Percentiles rank a stretch among this genome's conserved stretches.
These are phyloP conservation scores for Eulacestoma nigropectus DNA, from an alignment of 2,113 vertebrate species.

Conservation along the genomic window DNA sequence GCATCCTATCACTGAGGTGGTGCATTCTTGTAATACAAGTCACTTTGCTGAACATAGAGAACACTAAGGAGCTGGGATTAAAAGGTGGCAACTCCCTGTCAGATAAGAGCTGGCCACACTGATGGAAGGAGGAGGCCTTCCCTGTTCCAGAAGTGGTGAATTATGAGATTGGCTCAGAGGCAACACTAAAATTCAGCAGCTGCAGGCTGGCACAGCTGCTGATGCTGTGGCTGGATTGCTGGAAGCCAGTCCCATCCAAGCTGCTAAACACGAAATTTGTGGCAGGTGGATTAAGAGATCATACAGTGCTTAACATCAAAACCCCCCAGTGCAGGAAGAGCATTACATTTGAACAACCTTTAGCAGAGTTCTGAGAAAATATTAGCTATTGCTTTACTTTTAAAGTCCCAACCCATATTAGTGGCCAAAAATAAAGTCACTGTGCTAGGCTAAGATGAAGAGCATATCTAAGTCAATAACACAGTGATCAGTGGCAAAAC, in stretches of 20 bases:
- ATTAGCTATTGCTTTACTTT: neutral
- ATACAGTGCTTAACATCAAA: neutral
- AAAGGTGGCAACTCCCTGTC: neutral
- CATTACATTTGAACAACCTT: neutral
- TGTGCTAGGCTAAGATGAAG: neutral
- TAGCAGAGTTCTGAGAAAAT: neutral
- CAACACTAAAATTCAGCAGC: neutral
- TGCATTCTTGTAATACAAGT: neutral
- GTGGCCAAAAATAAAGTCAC: neutral
- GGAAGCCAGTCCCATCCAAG: neutral
- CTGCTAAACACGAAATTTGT: neutral
- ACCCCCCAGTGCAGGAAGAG: neutral
- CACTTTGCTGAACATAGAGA: neutral
- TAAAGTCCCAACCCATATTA: neutral
- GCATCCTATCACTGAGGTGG: neutral
- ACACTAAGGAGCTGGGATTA: neutral
- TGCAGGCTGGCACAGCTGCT: neutral
- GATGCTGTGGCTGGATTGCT: neutral
- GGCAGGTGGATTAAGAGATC: neutral
- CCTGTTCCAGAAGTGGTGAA: neutral
- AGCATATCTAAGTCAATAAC: neutral
- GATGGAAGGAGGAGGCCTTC: neutral
- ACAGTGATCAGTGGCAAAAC: neutral
- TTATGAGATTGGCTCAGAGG: neutral
- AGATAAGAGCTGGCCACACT: neutral